Base-by-base conservation (phyloP, 2,888 invertebrate species). In the Volucella bombylans region DNA sequence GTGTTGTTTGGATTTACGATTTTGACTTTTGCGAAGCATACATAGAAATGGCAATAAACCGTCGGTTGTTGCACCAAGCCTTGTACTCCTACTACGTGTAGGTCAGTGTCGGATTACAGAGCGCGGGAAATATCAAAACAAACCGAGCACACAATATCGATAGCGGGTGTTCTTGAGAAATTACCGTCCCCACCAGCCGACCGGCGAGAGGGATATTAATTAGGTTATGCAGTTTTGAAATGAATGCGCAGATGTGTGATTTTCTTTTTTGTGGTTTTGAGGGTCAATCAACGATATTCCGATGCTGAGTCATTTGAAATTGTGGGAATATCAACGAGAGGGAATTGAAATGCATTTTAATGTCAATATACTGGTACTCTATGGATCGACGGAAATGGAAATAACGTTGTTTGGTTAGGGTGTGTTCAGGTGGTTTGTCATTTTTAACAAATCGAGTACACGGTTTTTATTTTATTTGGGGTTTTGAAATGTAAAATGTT, bases 161-260 rank as follows among this genome's bases (percentile, higher is more conserved):
- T 50, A 72, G 78, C 49, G 71, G 78, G 78, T 59, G 71, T 79
- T 71, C 72, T 59, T 72, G 71, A 59, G 65, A 79, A 79, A 52
- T 18, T 65, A 38, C 23, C 31, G 31, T 31, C 31, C 31, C 6
- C 4, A 31, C 4, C 31, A 31, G 4, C 31, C 31, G 12, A 55
- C 11, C 10, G 47, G 38, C 15, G 39, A 38, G 61, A 49, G 31
- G 11, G 38, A 11, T 57, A 31, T 38, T 45, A 14, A 41, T 64
- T 38, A 47, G 67, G 50, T 23, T 52, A 47, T 64, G 49, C 50
- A 55, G 39, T 57, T 39, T 47, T 23, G 11, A 31, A 72, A 39
- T 61, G 47, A 39, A 47, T 11, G 31, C 12, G 38, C 31, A n/a
- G 39, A 31, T 52, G 39, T 15, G 14, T 38, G 6, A 11, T 61